Base-by-base conservation (phyloP, 2,888 invertebrate species). In the Rugalucina vietnamica region DNA sequence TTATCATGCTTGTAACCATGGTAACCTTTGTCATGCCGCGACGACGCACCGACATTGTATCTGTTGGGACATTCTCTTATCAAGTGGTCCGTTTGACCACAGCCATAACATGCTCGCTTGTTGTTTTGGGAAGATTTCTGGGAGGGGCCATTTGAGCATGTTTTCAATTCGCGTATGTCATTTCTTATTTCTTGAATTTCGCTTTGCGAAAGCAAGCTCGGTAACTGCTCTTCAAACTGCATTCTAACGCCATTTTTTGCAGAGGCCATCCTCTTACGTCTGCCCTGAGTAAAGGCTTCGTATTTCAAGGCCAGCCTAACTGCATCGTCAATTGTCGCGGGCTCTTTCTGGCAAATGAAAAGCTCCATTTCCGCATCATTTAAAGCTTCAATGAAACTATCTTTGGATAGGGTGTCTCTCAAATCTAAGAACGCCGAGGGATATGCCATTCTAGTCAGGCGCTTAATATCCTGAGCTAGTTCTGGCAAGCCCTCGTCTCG, bases 361-460 rank as follows among this genome's bases (percentile, higher is more conserved):
- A 37, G 29, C 24, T 18, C n/a, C 70, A n/a, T 36, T 70, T 32
- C 36, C 70, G 37, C 36, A 70, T 70, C 70, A 32, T 70, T 70
- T 5, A 70, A 18, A 10, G 70, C 36, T 36, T 70, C 70, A 34
- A 70, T 34, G 21, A 70, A 70, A 34, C 70, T 37, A 21, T 70
- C 70, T 36, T 60, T 60, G 8, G 60, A 60, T 24, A 27, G 29
- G 29, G 60, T 60, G 29, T 60, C 60, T 27, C 60, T 60, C 29
- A 60, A 60, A 27, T 60, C 60, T 27, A 60, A 29, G 24, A 60
- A 27, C 27, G 60, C 60, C 5, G 60, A 60, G 24, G 60, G 60
- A 14, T 60, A 60, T 1, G 60, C 60, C 60, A 60, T 60, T 27
- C 60, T 60, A 60, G 60, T 60, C 60, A 60, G 27, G 60, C 60